Evolutionary conservation across 53 echinoderm and acorn worm genomes (phyloP), one percentile per base, ranked within the genome.

Genomic region (Holothuria leucospilota): DNA sequence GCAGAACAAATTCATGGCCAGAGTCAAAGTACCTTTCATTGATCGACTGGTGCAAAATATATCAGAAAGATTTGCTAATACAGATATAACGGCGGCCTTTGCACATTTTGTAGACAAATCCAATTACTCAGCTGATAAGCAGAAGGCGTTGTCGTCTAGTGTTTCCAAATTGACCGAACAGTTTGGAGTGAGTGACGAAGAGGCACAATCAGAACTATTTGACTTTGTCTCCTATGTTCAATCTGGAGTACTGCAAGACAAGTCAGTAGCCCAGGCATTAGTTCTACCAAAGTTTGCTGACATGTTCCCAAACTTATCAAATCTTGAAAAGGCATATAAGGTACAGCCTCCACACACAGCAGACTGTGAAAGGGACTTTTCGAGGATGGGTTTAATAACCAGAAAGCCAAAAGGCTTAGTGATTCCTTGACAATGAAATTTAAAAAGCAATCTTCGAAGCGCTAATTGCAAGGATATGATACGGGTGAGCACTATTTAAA

Each of bases 331-430:
- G 24, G 20, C 66, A 67, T 82, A 82, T 39, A 66, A 63, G 66
- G 63, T 63, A 3, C 62, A 62, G 29, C 83, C 64, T 62, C 83
- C 83, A 39, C 83, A 82, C 66, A 82, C 84, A 39, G 84, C 84
- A 34, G 84, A 84, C 84, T 63, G 63, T 40, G 84, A 84, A 84
- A 63, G 84, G 23, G 67, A 84, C 67, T 84, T 84, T 84, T 84
- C 46, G n/a, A 30, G 67, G 40, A 84, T 84, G 84, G 67, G 67
- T 64, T 39, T 84, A 42, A 84, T 84, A 68, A 65, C n/a, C n/a
- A n/a, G n/a, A n/a, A n/a, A n/a, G n/a, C n/a, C n/a, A n/a, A n/a
- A n/a, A n/a, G n/a, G n/a, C n/a, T n/a, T n/a, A n/a, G n/a, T n/a
- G n/a, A n/a, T n/a, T n/a, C n/a, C n/a, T n/a, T n/a, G n/a, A n/a